A percentile compares a stretch with the other conserved stretches of the same genome.
Evolutionary conservation across 2,113 vertebrate genomes (phyloP).

Genomic region (Hypocryptadius cinnamomeus): DNA sequence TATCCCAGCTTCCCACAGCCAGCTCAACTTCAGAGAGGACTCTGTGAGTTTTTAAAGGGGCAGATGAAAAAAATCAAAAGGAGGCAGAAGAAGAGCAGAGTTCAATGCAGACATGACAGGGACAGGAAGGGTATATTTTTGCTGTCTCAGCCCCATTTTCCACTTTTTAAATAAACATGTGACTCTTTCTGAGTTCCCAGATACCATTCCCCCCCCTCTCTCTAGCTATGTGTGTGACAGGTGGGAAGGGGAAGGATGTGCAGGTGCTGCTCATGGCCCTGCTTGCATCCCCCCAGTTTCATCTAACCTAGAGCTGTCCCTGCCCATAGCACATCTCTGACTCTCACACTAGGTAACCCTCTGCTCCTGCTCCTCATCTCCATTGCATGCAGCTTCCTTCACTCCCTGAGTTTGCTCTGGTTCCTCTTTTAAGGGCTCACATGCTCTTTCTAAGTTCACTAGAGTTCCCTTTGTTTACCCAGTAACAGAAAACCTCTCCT

Average conservation of each 20-base stretch:
- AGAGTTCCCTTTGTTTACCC: background rate
- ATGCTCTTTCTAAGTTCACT: background rate
- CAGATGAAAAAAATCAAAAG: background rate
- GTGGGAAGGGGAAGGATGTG: background rate
- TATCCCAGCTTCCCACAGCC: background rate
- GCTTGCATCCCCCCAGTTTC: background rate
- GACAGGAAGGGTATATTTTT: background rate
- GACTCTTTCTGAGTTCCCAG: background rate
- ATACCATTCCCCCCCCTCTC: background rate
- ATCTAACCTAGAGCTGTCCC: background rate
- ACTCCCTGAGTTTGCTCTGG: background rate
- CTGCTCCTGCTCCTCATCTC: background rate
- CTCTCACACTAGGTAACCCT: background rate
- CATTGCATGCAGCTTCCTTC: background rate
- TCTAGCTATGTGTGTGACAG: accelerated
- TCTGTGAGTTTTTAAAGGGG: background rate
- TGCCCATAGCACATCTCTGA: background rate
- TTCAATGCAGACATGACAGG: background rate
- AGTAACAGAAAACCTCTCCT: background rate
- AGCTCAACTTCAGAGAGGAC: background rate
- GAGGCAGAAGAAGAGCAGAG: background rate
- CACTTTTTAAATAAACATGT: background rate
- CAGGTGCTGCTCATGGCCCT: background rate
- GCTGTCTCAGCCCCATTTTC: background rate
- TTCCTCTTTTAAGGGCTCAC: background rate